Conservation (phyloP, 2,113 vertebrate genomes). For the Melanocharis versteri region DNA sequence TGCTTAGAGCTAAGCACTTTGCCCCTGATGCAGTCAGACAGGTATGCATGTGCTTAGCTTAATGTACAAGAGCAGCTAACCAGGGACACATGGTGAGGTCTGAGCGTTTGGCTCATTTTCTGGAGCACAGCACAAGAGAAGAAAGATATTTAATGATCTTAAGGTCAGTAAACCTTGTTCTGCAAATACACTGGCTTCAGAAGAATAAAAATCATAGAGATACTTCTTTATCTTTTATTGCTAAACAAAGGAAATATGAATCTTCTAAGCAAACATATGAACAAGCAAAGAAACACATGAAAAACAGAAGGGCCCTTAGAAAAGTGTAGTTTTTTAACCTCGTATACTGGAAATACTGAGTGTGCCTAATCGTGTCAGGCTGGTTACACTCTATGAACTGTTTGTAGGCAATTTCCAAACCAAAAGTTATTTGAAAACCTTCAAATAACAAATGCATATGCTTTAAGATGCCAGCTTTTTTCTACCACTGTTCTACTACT, state of each 20-base stretch:
- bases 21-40: background rate
- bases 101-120: background rate
- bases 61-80: background rate
- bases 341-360: accelerated
- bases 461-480: background rate
- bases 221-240: background rate
- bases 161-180: background rate
- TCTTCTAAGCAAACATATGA: background rate
- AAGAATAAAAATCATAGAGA: background rate
- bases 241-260: background rate
- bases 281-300: background rate
- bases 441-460: background rate
- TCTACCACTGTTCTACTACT: background rate
- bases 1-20: background rate
- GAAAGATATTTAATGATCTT: background rate
- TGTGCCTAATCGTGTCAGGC: background rate
- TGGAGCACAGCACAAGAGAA: background rate
- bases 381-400: background rate
- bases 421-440: background rate
- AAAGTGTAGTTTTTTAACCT: background rate
- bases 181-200: background rate
- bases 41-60: background rate
- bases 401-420: background rate
- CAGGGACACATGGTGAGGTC: background rate
- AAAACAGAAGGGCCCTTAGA: background rate